These are phyloP conservation scores for Antedon mediterranea DNA, from an alignment of 53 echinoderm and acorn worm species.

Conservation along the genomic window DNA sequence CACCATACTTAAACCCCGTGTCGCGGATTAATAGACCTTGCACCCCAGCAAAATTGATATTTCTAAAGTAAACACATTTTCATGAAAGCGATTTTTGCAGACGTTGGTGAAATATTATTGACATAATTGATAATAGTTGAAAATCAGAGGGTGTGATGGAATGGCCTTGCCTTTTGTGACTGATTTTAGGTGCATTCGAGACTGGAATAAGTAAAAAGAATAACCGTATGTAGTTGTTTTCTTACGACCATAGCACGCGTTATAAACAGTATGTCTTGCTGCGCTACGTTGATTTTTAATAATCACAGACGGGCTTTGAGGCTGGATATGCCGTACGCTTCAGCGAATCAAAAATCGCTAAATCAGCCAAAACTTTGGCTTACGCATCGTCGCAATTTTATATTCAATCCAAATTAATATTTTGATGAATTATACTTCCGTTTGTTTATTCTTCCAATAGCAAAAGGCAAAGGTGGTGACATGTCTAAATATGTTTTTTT, in stretches of 20 bases:
- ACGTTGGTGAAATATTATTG: neutral
- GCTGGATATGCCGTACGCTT: too few species aligned
- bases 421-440: too few species aligned
- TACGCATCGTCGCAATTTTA: too few species aligned
- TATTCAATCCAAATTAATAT: too few species aligned
- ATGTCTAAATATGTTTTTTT: too few species aligned
- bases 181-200: neutral
- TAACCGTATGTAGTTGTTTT: too few species aligned
- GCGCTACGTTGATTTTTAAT: too few species aligned
- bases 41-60: neutral
- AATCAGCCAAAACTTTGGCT: too few species aligned
- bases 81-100: neutral
- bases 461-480: too few species aligned
- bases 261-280: neutral
- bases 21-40: neutral
- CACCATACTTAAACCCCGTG: neutral
- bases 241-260: neutral
- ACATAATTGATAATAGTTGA: neutral
- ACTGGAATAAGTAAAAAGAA: neutral
- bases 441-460: too few species aligned
- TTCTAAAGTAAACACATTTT: neutral
- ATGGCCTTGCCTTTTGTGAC: neutral
- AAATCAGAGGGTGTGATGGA: neutral
- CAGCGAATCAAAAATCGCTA: too few species aligned
- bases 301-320: too few species aligned